A percentile compares a stretch with the other conserved stretches of the same genome.
Conservation (phyloP, 2,888 invertebrate genomes). For the Panzeria rudis region DNA sequence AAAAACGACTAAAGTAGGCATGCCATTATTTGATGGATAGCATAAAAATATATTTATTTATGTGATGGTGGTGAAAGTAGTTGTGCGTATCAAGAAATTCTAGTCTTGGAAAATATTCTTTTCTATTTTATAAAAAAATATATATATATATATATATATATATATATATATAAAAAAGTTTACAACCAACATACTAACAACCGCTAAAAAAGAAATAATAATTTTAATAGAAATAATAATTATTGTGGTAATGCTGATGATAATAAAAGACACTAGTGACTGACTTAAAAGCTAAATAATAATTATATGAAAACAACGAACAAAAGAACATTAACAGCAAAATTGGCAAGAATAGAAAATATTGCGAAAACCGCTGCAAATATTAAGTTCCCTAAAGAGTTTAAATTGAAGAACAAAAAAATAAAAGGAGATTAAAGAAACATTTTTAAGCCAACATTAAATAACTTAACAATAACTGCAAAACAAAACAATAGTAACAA, state of each 20-base stretch:
- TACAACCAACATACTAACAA: neutral
- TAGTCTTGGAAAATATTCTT: conserved; percentile 63
- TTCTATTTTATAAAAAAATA: conserved; percentile 24
- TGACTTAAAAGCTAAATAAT: conserved; percentile 59
- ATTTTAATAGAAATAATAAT: conserved; percentile 38
- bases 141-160: neutral
- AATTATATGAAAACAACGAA: conserved; percentile 16
- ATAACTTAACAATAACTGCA: neutral
- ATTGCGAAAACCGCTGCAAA: conserved; percentile 45
- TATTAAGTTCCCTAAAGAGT: conserved; percentile 31
- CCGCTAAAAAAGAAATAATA: conserved; percentile 29
- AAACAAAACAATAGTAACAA: neutral
- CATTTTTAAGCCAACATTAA: conserved; percentile 3
- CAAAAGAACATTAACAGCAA: neutral
- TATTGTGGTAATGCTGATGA: conserved; percentile 50
- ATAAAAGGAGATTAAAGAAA: too few species aligned
- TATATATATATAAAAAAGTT: neutral
- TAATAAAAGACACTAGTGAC: conserved; percentile 63
- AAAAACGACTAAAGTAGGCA: conserved; percentile 31
- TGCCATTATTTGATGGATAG: conserved; percentile 50
- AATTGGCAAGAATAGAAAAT: conserved; percentile 34
- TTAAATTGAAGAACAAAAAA: conserved; percentile 5
- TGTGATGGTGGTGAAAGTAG: conserved; percentile 73
- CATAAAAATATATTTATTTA: conserved; percentile 54
- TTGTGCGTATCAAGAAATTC: conserved; percentile 73